These are phyloP conservation scores for Cataglyphis hispanica DNA, from an alignment of 1,140 invertebrate genomes.

Conservation along the genomic window DNA sequence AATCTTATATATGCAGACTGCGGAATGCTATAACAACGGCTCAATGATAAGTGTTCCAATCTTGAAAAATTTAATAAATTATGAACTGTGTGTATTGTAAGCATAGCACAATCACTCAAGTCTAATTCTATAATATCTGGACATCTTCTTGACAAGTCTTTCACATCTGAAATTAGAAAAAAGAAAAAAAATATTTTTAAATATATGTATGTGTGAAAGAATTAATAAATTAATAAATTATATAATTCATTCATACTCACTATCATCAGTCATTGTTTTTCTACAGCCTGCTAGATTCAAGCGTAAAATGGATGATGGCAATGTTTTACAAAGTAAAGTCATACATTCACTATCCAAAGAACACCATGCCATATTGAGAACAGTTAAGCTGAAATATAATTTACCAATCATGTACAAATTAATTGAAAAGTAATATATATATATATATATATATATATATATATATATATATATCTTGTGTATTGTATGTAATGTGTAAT, in stretches of 20 bases:
- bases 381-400: constrained; percentile 88
- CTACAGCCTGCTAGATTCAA: constrained; percentile 94
- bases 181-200: neutral
- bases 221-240: constrained; percentile 30
- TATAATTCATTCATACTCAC: constrained; percentile 86
- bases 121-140: constrained; percentile 93
- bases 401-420: neutral
- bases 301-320: constrained; percentile 89
- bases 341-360: constrained; percentile 88
- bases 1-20: constrained; percentile 86
- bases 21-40: constrained; percentile 93
- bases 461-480: too few species aligned
- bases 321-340: constrained; percentile 87
- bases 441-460: neutral
- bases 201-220: neutral
- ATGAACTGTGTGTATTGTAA: constrained; percentile 88
- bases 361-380: constrained; percentile 95
- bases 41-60: constrained; percentile 94
- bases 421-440: constrained; percentile 40
- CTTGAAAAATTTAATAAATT: constrained; percentile 89
- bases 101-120: constrained; percentile 93
- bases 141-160: constrained; percentile 89
- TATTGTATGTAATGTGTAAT: too few species aligned
- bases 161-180: constrained; percentile 88
- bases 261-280: constrained; percentile 91